A percentile compares a stretch with the other conserved stretches of the same genome.
phyloP scores from a whole-genome alignment of 2,888 invertebrate species.

The Phoronis australis region DNA sequence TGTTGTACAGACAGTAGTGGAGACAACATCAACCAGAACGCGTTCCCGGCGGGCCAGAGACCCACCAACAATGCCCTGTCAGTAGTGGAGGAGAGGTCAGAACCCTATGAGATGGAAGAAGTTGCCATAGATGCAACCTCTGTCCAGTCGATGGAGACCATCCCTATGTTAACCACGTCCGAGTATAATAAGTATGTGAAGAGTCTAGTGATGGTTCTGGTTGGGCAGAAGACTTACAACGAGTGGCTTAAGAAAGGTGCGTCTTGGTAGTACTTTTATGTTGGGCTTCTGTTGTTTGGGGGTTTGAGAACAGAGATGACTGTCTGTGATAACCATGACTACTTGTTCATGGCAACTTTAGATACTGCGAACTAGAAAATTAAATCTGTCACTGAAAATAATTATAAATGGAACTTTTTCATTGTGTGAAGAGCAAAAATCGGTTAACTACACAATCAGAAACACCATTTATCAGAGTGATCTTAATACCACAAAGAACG shows the following conservation, averaged over 20 bases:
- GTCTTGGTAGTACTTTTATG: not conserved
- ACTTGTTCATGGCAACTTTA: no score
- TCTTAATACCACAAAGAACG: no score
- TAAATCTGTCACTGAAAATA: no score
- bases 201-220: constrained; percentile 43
- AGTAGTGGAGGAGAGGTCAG: not conserved
- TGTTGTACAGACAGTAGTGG: constrained; percentile 1
- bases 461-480: no score
- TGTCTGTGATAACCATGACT: no score
- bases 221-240: constrained; percentile 37
- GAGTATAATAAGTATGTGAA: constrained; percentile 43
- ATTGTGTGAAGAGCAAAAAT: no score
- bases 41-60: not conserved
- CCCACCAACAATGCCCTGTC: not conserved
- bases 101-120: not conserved
- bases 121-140: not conserved
- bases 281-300: not conserved
- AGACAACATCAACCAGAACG: constrained; percentile 2
- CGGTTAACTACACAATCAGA: no score
- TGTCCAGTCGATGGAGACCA: constrained; percentile 24
- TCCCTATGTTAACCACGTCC: constrained; percentile 30
- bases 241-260: constrained; percentile 47
- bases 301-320: not conserved
- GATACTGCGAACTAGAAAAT: no score
- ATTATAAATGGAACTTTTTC: no score